Conservation (phyloP, 1,140 invertebrate species). For the Brachionus calyciflorus region DNA sequence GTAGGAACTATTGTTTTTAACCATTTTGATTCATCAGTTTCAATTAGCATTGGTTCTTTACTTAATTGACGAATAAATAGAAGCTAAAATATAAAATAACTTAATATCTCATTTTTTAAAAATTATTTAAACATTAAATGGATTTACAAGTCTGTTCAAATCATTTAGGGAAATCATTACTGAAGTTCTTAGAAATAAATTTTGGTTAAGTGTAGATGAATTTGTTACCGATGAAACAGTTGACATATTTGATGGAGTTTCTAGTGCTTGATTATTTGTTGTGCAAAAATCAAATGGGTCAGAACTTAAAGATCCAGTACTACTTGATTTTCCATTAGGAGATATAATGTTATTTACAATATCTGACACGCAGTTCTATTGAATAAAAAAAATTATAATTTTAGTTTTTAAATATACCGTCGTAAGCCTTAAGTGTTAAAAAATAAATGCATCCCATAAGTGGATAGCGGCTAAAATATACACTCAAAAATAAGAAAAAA, state of each 20-base stretch:
- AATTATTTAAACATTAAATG: background rate
- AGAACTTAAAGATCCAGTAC: background rate
- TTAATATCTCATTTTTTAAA: background rate
- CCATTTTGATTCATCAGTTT: conserved; percentile 41
- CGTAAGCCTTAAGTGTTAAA: too few relatives aligned
- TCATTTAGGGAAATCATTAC: background rate
- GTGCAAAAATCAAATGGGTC: background rate
- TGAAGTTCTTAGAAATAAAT: conserved; percentile 12
- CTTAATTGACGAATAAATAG: conserved; percentile 34
- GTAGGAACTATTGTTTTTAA: conserved; percentile 15
- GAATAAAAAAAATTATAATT: background rate
- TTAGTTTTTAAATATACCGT: background rate
- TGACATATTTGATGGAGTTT: conserved; percentile 10
- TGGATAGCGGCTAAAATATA: too few relatives aligned
- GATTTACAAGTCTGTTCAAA: background rate
- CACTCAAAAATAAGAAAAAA: background rate
- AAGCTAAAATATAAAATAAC: background rate
- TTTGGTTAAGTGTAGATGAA: background rate
- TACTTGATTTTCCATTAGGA: background rate
- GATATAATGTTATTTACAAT: conserved; percentile 32
- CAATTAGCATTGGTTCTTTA: background rate
- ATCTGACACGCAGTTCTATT: conserved; percentile 27
- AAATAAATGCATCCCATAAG: too few relatives aligned
- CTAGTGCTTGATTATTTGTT: background rate
- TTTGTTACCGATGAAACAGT: background rate